Evolutionary conservation across 2,113 vertebrate genomes (phyloP), one percentile per base, ranked within the genome.

Genomic region (Proteles cristata): DNA sequence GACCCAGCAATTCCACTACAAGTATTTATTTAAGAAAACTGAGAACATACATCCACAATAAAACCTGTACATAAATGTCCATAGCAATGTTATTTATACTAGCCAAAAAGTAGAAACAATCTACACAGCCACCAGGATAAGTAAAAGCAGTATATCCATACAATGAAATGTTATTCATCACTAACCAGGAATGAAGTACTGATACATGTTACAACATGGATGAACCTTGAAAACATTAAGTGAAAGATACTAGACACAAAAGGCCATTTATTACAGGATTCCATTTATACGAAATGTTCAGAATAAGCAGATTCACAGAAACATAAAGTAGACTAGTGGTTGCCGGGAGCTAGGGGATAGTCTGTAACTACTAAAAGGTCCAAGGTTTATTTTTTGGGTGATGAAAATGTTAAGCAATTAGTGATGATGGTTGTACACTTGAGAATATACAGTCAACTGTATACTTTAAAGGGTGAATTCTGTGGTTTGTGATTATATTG

Each of bases 331-430:
- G 53, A 74, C 53, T 48, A 76, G 28, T 33, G 53, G 43, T 58
- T 95, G n/a, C 63, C 55, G 55, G 48, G 2, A 0, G 10, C 31
- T 58, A 21, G n/a, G 45, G 43, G 4, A 4, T 19, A 39, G 77
- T n/a, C 21, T 81, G 9, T 68, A 11, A 86, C 71, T 65, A 9
- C 28, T 73, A 65, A 68, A 23, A 55, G 43, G 53, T 19, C 26
- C 25, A 33, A 11, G 50, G 55, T 83, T 84, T 94, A 68, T 90
- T 88, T 84, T 14, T 7, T 21, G 45, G 76, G 4, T 71, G 4
- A 88, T 25, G 28, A 94, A 95, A 84, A 85, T 61, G 26, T 81
- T 81, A 61, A 85, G 7, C 15, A 79, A 66, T 96, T 81, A 61
- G 65, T 53, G 28, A 66, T 81, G n/a, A 91, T 43, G 21, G 86